Evolutionary conservation across 2,113 vertebrate genomes (phyloP).

Genomic region (Galemys pyrenaicus): DNA sequence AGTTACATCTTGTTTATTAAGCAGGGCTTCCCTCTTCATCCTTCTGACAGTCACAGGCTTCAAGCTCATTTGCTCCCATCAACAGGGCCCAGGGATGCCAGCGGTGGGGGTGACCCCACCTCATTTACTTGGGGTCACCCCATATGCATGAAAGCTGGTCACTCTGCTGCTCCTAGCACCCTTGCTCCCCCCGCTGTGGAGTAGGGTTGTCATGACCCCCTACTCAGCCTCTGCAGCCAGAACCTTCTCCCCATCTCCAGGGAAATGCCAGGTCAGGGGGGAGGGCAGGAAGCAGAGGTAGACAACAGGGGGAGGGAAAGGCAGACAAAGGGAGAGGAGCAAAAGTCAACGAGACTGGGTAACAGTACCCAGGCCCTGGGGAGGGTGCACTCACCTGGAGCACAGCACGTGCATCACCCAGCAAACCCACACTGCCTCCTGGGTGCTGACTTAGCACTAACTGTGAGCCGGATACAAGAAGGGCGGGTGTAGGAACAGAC

Average conservation of each 20-base stretch:
- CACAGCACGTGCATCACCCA: neutral
- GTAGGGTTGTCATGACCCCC: neutral
- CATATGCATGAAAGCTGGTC: accelerated
- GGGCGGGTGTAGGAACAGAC: neutral
- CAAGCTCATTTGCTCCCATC: neutral
- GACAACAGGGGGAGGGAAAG: neutral
- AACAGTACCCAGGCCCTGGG: neutral
- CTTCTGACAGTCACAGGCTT: neutral
- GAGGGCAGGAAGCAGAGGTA: neutral
- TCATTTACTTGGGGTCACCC: neutral
- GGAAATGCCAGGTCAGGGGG: neutral
- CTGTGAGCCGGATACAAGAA: accelerated
- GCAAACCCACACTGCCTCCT: no score
- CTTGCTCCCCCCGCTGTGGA: neutral
- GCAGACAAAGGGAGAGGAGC: neutral
- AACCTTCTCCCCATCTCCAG: neutral
- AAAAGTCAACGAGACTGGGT: neutral
- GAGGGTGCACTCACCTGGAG: accelerated
- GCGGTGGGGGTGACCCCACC: neutral
- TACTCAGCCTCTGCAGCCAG: neutral
- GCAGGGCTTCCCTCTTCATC: neutral
- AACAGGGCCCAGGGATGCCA: neutral
- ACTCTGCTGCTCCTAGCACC: no score
- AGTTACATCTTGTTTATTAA: neutral
- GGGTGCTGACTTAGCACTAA: neutral